Evolutionary conservation across 2,888 invertebrate species (phyloP), one percentile per base, ranked within the genome.

Genomic region (Prenolepis imparis): DNA sequence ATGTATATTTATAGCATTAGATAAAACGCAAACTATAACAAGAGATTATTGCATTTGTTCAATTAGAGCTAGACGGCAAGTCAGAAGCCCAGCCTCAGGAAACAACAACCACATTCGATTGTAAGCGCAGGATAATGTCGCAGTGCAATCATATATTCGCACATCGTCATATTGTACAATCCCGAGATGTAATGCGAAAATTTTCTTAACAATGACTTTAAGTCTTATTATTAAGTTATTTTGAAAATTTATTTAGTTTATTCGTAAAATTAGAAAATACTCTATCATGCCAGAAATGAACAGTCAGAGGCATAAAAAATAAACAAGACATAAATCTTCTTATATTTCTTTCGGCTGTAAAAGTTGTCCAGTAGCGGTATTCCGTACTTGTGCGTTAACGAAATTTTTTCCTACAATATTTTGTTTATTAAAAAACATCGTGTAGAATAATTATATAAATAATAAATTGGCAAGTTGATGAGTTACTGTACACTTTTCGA

Each of bases 31-130:
- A 83, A 80, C 84, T 72, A 87, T 92, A 92, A 92, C 87, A 48
- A 89, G 75, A 84, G 68, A 84, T 87, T 90, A 80, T 90, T 92
- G 86, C 88, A 81, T 93, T 82, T 93, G 91, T 92, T 90, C 72
- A 86, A 92, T 88, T 89, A 94, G 94, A 94, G 92, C 93, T 92
- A 93, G 94, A 90, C 92, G 94, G 86, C 94, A 93, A 86, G 92
- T 93, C 89, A 92, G 94, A 92, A 93, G 92, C 90, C 92, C 93
- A 89, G 91, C 93, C 88, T 91, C 93, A 83, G 94, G 94, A 91
- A 94, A 94, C 94, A 94, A 94, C 94, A 94, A 94, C 91, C 94
- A 94, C 91, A 94, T 94, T 91, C 93, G 93, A 91, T 93, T 94
- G 90, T 94, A 94, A 93, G 87, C 82, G 81, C 66, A 36, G 77